Evolutionary conservation across 92 coral and sea anemone genomes (phyloP), one percentile per base, ranked within the genome.

Genomic region (Phenganax marumi): DNA sequence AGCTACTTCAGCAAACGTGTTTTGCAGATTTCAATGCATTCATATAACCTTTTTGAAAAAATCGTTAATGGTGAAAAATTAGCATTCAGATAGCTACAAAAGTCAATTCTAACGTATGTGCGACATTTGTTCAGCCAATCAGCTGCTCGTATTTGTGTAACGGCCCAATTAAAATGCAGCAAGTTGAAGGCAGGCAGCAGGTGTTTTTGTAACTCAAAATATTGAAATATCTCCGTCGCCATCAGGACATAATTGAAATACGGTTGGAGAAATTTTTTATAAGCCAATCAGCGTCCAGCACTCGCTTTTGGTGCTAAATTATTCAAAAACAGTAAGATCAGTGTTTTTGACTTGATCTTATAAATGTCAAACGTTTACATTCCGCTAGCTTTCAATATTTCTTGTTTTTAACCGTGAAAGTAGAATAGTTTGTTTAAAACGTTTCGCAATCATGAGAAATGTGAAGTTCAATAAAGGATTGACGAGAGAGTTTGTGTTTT

Each of bases 391-490:
- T 39, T 69, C 0, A 39, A 19, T 25, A 46, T 72, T 72, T 50
- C 57, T 12, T 16, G 6, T 62, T 80, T 50, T 46, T 16, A 12
- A 68, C 58, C 26, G 18, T 56, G 68, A 69, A 33, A 33, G 43
- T 33, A 33, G 43, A 33, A 2, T 33, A 33, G 43, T 33, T 33
- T 33, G 43, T 33, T 33, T 33, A 33, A 33, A 33, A 33, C 43
- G 43, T 5, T 33, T 33, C 43, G 39, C 16, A 18, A 39, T 10
- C 6, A 24, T 73, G 23, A 19, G 57, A 23, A 75, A 58, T 56
- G 89, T 91, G 97, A 71, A 88, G 50, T 70, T 80, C 50, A 80
- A 68, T 55, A 77, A 70, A 52, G 91, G 87, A 21, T 57, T 89
- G 73, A 75, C 85, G 21, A 52, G 86, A 48, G 97, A 91, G 69